These are phyloP conservation scores for Onthophagus sagittarius DNA, from an alignment of 2,888 invertebrate genomes.

Conservation along the genomic window DNA sequence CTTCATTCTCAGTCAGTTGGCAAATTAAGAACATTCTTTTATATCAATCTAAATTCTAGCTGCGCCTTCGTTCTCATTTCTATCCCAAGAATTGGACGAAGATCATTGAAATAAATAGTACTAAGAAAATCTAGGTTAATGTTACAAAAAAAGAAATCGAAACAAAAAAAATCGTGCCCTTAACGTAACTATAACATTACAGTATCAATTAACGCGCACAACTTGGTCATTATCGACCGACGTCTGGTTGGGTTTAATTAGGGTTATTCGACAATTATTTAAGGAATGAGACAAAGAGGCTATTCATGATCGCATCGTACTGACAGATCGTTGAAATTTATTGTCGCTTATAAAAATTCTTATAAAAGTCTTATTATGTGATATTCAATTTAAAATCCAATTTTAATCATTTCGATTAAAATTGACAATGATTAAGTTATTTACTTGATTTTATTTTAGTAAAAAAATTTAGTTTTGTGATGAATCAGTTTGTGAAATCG, in stretches of 20 bases:
- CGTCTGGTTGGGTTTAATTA: background rate
- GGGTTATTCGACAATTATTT: background rate
- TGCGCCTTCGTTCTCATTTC: background rate
- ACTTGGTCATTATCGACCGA: background rate
- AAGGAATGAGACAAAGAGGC: background rate
- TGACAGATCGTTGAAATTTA: background rate
- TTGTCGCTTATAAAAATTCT: background rate
- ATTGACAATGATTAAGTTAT: too few relatives aligned
- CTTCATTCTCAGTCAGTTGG: background rate
- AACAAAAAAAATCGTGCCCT: background rate
- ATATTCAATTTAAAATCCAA: background rate
- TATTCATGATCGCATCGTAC: background rate
- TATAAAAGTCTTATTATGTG: background rate
- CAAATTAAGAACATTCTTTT: background rate
- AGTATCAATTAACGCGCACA: background rate
- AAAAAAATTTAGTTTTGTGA: too few relatives aligned
- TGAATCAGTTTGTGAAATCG: background rate
- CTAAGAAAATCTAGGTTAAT: background rate
- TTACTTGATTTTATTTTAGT: too few relatives aligned
- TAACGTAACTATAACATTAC: background rate
- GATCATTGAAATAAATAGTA: background rate
- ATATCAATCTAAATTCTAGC: background rate
- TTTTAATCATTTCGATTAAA: too few relatives aligned
- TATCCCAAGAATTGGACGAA: background rate
- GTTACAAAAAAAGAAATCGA: background rate